Base-by-base conservation (phyloP, 2,113 vertebrate species). In the Rhea pennata region DNA sequence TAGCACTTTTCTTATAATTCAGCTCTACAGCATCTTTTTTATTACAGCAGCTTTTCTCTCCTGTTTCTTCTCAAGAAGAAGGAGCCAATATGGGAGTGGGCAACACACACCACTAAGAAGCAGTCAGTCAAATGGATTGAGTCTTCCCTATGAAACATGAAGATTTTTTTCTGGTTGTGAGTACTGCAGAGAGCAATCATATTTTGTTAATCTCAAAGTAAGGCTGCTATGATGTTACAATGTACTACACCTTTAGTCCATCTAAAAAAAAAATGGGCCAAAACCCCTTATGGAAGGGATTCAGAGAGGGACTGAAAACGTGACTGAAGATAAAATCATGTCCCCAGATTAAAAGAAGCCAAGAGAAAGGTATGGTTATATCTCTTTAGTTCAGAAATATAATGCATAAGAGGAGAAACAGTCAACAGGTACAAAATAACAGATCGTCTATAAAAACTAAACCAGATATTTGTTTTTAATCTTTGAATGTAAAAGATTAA, bases 161-260 rank as follows among this genome's bases (percentile, higher is more conserved):
- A 59, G 31, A 13, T 72, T 76, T 83, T 13, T 83, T 62, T 46
- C 50, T 88, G 36, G 2, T 21, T 85, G 39, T 61, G 42, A 87
- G 5, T 26, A 17, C 20, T 76, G 26, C 40, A 76, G 1, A 7
- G 27, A 31, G 7, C 3, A 54, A 22, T 10, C 19, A 12, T 10
- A 9, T 1, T 62, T 74, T 71, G 50, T 14, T 31, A 29, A 61
- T 23, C 22, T 83, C 39, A 61, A 69, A 36, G 19, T 54, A 39
- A 74, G 53, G 10, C 3, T n/a, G 24, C n/a, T 56, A 23, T 13
- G 33, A 39, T 1, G 1, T 58, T 90, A 24, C 29, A n/a, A 53
- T 1, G 3, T 40, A 44, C 17, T 64, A 4, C 4, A 53, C 0
- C 0, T 26, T 20, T 33, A 73, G 31, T 8, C 16, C 51, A 7